Base-by-base conservation (phyloP, 2,888 invertebrate genomes). In the Hybos culiciformis region DNA sequence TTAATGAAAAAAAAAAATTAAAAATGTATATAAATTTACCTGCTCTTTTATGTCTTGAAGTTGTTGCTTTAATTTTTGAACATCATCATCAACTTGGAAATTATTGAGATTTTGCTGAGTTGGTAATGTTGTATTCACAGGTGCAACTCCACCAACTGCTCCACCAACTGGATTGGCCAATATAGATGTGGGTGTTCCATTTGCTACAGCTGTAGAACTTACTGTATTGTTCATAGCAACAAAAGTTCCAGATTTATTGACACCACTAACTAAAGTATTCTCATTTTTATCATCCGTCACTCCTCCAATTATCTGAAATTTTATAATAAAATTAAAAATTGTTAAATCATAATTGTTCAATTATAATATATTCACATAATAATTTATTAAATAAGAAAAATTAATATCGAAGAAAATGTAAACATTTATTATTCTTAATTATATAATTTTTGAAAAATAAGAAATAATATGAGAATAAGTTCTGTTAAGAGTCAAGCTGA, bases 31-130 rank as follows among this genome's bases (percentile, higher is more conserved):
- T 3, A 18, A 26, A 41, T 24, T 23, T 60, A 88, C 92, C 78
- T 93, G 93, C 67, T 96, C 94, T 62, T 93, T 94, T 57, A 96
- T 94, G 62, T 96, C 96, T 66, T 94, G 92, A 48, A 97, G 68
- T 61, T 96, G 94, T 62, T 96, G 93, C 60, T 88, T 87, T 34
- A 91, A 68, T 60, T 90, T 90, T 62, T 87, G 84, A 44, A 94
- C 83, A 66, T 94, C 93, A n/a, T n/a, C n/a, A 46, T 77, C 78
- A 46, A 73, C 74, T 49, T 76, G 76, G 61, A 81, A 78, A 50
- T 78, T 70, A 50, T 75, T 77, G 24, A 79, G 77, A 65, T 70
- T 75, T 49, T 44, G 21, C 46, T 45, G 39, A 49, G 51, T 46
- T 42, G 52, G 48, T 29, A 52, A 39, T 43, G 50, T 51, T 33